Percentiles rank a stretch among this genome's conserved stretches.
Conservation (phyloP, 1,140 invertebrate species). For the Cephus cinctus region DNA sequence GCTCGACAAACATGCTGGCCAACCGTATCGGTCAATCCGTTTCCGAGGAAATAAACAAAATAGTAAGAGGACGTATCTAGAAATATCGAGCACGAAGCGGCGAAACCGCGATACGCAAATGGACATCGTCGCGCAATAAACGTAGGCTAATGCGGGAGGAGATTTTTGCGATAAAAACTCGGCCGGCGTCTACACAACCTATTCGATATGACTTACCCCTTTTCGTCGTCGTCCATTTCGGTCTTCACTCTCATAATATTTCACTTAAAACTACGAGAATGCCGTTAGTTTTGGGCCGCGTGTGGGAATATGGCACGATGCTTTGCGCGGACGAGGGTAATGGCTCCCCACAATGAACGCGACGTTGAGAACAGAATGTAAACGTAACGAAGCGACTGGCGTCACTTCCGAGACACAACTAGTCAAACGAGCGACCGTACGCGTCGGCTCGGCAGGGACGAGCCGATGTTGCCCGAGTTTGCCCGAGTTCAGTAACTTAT, state of each 20-base stretch:
- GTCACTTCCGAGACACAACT: slow-evolving; percentile 44
- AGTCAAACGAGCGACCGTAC: slow-evolving; percentile 35
- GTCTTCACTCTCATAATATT: slow-evolving; percentile 61
- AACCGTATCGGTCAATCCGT: too few species aligned
- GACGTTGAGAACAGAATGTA: slow-evolving; percentile 47
- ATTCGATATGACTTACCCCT: slow-evolving; percentile 50
- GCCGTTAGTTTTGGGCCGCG: slow-evolving; percentile 43
- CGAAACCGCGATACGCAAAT: slow-evolving; percentile 15
- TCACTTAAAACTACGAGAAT: slow-evolving; percentile 53
- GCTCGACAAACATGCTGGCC: too few species aligned
- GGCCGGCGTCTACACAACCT: not conserved
- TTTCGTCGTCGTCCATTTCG: slow-evolving; percentile 62
- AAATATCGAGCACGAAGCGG: not conserved
- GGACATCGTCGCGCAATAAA: slow-evolving; percentile 28
- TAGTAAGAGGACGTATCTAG: too few species aligned
- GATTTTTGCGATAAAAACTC: not conserved
- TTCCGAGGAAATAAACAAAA: too few species aligned
- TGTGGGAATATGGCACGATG: slow-evolving; percentile 55
- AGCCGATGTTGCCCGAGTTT: too few species aligned
- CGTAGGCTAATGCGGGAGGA: not conserved
- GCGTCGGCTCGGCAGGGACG: too few species aligned
- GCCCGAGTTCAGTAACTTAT: too few species aligned
- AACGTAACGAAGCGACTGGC: slow-evolving; percentile 48
- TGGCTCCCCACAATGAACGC: slow-evolving; percentile 49
- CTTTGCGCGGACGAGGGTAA: slow-evolving; percentile 51